Conservation (phyloP, 1,140 invertebrate species). For the Drosophila yakuba region DNA sequence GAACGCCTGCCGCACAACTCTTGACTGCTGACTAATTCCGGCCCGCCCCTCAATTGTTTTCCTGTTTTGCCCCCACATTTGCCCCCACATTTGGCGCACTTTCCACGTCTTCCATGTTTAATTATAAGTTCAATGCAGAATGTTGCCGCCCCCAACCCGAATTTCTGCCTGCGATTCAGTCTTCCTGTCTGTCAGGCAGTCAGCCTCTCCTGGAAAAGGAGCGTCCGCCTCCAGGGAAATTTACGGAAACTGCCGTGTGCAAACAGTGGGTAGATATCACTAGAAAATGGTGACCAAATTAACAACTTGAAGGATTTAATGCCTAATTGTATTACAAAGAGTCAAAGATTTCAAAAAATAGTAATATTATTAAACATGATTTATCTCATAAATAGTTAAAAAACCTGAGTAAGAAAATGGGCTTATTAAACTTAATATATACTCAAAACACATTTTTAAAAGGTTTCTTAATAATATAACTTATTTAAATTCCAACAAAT, state of each 20-base stretch:
- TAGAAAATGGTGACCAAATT: background rate
- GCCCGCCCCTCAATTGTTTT: constrained; percentile 8
- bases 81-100: constrained; percentile 62
- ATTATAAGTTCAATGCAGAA: constrained; percentile 74
- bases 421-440: too few relatives aligned
- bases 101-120: constrained; percentile 78
- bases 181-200: constrained; percentile 33
- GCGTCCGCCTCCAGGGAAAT: constrained; percentile 68
- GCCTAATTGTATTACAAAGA: too few relatives aligned
- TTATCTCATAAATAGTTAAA: too few relatives aligned
- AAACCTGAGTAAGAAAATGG: too few relatives aligned
- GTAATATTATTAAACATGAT: too few relatives aligned
- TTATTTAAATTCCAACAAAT: background rate
- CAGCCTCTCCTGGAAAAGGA: constrained; percentile 30
- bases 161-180: constrained; percentile 7
- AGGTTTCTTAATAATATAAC: background rate
- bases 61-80: constrained; percentile 41
- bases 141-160: constrained; percentile 41
- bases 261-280: constrained; percentile 5
- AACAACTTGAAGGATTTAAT: background rate
- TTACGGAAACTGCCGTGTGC: constrained; percentile 46
- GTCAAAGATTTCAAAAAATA: background rate
- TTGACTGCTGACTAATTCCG: constrained; percentile 39
- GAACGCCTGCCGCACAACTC: constrained; percentile 42
- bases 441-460: too few relatives aligned